Conservation (phyloP, 1,140 invertebrate genomes). For the Drosophila sp. region DNA sequence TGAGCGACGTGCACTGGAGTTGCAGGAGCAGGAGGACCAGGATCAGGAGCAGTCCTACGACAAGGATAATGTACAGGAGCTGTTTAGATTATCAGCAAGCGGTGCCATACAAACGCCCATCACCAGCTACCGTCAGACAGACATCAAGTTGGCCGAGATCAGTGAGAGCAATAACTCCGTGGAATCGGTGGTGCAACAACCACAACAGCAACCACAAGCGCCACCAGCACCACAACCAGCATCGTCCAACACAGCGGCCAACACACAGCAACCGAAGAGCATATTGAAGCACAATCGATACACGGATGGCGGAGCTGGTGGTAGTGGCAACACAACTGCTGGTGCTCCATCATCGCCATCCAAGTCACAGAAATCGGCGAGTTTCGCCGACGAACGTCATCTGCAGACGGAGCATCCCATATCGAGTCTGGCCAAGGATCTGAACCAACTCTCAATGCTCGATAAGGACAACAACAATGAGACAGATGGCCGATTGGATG, state of each 20-base stretch:
- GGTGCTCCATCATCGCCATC: constrained; percentile 81
- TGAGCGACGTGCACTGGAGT: constrained; percentile 92
- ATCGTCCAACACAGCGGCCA: constrained; percentile 6
- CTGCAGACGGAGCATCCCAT: constrained; percentile 82
- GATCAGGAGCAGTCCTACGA: constrained; percentile 88
- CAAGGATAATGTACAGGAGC: constrained; percentile 84
- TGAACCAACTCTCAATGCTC: constrained; percentile 66
- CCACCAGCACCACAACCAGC: constrained; percentile 22
- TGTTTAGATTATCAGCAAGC: constrained; percentile 70
- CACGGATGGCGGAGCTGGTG: constrained; percentile 60
- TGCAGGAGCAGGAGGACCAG: constrained; percentile 89
- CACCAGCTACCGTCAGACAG: constrained; percentile 79
- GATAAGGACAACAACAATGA: constrained; percentile 69
- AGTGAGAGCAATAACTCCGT: constrained; percentile 50
- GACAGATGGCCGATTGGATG: constrained; percentile 39
- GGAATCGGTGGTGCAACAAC: constrained; percentile 15
- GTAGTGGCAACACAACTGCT: constrained; percentile 24
- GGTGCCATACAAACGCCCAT: constrained; percentile 79
- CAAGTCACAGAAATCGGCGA: constrained; percentile 83
- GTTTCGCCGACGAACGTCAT: constrained; percentile 81
- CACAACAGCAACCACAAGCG: neutral
- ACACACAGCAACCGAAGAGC: constrained; percentile 77
- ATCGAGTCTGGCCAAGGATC: constrained; percentile 73
- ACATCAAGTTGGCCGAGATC: constrained; percentile 77
- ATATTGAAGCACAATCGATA: constrained; percentile 84